Evolutionary conservation across 2,888 invertebrate species (phyloP), one percentile per base, ranked within the genome.

Genomic region (Seira musarum): DNA sequence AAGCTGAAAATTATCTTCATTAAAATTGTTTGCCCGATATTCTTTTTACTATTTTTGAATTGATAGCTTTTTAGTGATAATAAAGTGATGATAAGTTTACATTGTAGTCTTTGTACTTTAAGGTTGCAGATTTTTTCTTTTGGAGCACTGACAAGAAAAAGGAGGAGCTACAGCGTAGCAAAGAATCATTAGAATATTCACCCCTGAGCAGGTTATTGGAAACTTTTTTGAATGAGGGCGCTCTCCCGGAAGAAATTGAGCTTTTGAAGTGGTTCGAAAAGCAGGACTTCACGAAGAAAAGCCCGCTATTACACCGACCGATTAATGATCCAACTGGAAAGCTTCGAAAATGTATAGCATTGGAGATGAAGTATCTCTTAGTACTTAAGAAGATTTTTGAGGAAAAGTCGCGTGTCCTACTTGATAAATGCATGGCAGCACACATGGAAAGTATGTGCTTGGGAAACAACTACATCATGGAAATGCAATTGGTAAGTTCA

Each of bases 281-380:
- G 24, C 2, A 24, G 17, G 35, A 61, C 15, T 75, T 63, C n/a
- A 40, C 46, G 1, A 24, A 13, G 1, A 53, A 22, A 2, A 35
- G 19, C 15, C 75, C 75, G 0, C 17, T 75, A 17, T 46, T 63
- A 46, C 25, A 40, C 13, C 17, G 75, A 17, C 75, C 75, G 0
- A 17, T 68, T 6, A n/a, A n/a, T n/a, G n/a, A n/a, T n/a, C 0
- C 40, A 3, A 67, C 63, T 3, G 30, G 13, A 17, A 24, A 61
- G 3, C 5, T 13, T 0, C 25, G 61, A 17, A 75, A 75, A 46
- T 75, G 61, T 10, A 25, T 75, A 1, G 75, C 75, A 0, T 25
- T 68, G 2, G 75, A 75, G 13, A 35, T 75, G 25, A 75, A 75
- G 22, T 61, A 68, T 49, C 17, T 75, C 3, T 17, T 68, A 0